Conservation (phyloP, 2,113 vertebrate species). For the Diadophis punctatus region DNA sequence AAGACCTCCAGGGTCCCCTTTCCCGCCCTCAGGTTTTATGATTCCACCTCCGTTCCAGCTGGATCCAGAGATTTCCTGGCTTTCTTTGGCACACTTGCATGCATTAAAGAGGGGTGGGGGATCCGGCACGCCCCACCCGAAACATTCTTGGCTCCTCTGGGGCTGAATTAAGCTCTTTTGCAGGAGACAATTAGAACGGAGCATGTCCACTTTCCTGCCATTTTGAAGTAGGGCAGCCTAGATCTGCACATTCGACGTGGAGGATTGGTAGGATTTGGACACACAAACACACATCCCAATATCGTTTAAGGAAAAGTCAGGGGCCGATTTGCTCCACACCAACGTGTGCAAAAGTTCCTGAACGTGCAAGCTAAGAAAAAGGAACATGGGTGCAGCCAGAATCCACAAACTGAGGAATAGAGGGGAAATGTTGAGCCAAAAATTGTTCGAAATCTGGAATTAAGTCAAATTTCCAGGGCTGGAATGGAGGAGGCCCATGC, state of each 20-base stretch:
- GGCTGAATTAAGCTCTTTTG: neutral
- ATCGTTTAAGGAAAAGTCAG: neutral
- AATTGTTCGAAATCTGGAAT: neutral
- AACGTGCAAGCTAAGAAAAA: neutral
- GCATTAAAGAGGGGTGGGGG: neutral
- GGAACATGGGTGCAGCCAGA: neutral
- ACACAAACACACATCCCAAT: neutral
- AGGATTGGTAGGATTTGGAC: neutral
- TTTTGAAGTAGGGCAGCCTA: neutral
- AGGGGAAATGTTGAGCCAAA: neutral
- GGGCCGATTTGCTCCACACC: neutral
- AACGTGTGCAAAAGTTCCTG: neutral
- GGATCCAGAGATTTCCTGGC: neutral
- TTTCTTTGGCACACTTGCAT: neutral
- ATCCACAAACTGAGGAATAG: neutral
- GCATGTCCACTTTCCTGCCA: neutral
- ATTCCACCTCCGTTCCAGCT: neutral
- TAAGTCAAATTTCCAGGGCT: neutral
- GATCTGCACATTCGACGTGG: neutral
- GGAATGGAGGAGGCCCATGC: neutral
- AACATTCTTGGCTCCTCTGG: neutral
- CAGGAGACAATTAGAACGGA: neutral
- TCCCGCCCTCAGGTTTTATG: neutral
- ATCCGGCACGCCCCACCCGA: neutral
- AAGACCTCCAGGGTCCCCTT: neutral